Base-by-base conservation (phyloP, 2,888 invertebrate species). In the Pristionchus maxplancki region DNA sequence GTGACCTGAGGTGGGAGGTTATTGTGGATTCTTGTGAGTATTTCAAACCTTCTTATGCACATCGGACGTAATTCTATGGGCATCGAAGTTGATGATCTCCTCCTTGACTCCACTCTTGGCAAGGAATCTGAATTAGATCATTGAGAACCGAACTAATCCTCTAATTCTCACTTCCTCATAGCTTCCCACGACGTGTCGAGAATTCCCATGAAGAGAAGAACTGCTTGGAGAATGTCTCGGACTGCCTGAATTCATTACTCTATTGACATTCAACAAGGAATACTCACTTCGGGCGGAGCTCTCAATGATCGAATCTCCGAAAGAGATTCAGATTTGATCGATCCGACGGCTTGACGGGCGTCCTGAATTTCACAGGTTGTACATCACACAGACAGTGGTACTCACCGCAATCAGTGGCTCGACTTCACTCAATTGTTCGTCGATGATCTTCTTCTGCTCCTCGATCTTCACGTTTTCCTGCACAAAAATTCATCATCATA, bases 171-270 rank as follows among this genome's bases (percentile, higher is more conserved):
- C 95, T 95, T 97, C 95, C 99, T 98, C 99, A 99, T 99, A 94
- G 98, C 98, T 93, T 98, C 98, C 99, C 99, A 99, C 0, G 99
- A 98, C 0, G 98, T 99, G 95, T 99, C 99, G 85, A 97, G 97
- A 90, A 98, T 98, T 31, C 99, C 99, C 99, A 99, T 99, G 40
- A 99, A 96, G 17, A 98, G 96, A 24, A 99, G 95, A 28, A 99
- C 99, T 0, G 98, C 99, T 95, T 85, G 85, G 11, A 85, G 28
- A 13, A 85, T 85, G 44, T 85, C 85, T 3, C 85, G 58, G 1
- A 85, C 85, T 15, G 85, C 85, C 64, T 78, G 31, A 34, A 40
- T 9, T 44, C 44, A 44, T 11, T 44, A 9, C 44, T 44, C 6
- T 44, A 44, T 44, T 44, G 44, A 6, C 44, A 44, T 9, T 44